Conservation (phyloP, 2,113 vertebrate species). For the Mormoops blainvillei region DNA sequence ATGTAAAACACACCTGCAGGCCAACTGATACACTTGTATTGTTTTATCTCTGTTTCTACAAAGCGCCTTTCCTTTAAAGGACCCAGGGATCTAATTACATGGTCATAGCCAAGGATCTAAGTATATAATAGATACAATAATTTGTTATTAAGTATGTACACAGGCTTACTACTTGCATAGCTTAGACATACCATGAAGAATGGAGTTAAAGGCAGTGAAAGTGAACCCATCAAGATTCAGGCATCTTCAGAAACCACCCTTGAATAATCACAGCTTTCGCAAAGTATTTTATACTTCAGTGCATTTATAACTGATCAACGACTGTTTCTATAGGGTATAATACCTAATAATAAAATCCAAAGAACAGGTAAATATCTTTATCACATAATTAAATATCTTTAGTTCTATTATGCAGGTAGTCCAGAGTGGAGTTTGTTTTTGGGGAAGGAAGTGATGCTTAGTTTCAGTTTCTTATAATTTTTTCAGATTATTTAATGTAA, state of each 20-base stretch:
- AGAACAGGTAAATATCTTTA: not conserved
- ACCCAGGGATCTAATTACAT: conserved; percentile 31
- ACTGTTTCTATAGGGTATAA: conserved; percentile 25
- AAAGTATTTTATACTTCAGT: not conserved
- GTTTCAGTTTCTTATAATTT: not conserved
- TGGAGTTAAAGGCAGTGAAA: not conserved
- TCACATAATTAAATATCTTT: conserved; percentile 15
- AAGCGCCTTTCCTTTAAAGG: conserved; percentile 2
- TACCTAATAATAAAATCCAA: not conserved
- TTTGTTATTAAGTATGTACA: not conserved
- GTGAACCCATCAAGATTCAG: not conserved
- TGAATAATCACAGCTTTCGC: not conserved
- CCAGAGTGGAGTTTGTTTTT: not conserved
- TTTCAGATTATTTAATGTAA: not conserved
- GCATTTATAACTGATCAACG: not conserved
- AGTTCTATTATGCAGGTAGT: not conserved
- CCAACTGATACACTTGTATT: not conserved
- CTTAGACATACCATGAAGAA: not conserved
- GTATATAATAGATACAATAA: conserved; percentile 9
- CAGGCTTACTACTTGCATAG: not conserved
- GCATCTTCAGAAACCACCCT: not conserved
- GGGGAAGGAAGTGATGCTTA: not conserved
- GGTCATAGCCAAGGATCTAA: not conserved
- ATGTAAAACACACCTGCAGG: not conserved
- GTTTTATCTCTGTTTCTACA: not conserved